Percentiles rank a stretch among this genome's conserved stretches.
These are phyloP conservation scores for Mystacides longicornis DNA, from an alignment of 2,888 invertebrate genomes.

Conservation along the genomic window DNA sequence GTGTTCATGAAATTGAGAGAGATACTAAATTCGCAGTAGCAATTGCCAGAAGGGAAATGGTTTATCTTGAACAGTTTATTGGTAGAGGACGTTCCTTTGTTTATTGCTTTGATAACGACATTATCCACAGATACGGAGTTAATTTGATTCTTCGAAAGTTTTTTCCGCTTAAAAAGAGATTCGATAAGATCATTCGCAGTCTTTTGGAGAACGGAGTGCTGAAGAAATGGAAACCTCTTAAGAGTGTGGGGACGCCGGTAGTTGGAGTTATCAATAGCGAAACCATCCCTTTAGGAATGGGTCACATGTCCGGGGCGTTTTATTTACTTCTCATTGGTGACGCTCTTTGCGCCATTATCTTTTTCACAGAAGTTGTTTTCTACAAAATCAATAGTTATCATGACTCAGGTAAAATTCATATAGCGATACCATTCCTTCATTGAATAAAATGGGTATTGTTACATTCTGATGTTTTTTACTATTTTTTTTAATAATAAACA, in stretches of 20 bases:
- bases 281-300: conserved; percentile 37
- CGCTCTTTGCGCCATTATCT: conserved; percentile 35
- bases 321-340: conserved; percentile 44
- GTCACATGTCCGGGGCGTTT: conserved; percentile 44
- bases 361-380: conserved; percentile 33
- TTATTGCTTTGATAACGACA: conserved; percentile 42
- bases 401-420: too few species aligned
- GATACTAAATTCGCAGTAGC: conserved; percentile 43
- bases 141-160: conserved; percentile 42
- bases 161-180: conserved; percentile 42
- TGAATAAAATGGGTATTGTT: too few species aligned
- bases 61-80: conserved; percentile 41
- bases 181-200: conserved; percentile 43
- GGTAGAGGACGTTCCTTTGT: conserved; percentile 41
- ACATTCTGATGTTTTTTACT: too few species aligned
- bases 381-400: neutral
- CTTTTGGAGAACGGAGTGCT: conserved; percentile 47
- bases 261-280: conserved; percentile 34
- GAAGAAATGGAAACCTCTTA: conserved; percentile 41
- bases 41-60: conserved; percentile 41
- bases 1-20: conserved; percentile 38
- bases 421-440: too few species aligned
- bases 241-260: conserved; percentile 33
- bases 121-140: conserved; percentile 47
- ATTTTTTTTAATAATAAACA: too few species aligned